Evolutionary conservation across 2,113 vertebrate genomes (phyloP), one percentile per base, ranked within the genome.

Genomic region (Sphyrna mokarran): DNA sequence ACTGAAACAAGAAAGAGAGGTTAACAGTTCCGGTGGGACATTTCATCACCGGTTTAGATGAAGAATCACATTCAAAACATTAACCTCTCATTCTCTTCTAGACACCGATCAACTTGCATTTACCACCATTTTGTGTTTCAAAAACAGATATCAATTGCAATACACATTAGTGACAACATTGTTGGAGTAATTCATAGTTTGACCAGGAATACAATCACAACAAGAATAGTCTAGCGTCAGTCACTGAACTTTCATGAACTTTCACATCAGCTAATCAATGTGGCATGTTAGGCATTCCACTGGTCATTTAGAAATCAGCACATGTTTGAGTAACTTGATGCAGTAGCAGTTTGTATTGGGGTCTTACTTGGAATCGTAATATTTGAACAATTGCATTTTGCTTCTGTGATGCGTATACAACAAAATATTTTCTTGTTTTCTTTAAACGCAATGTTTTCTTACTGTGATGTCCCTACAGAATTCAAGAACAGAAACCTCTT

Each of bases 221-320:
- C 26, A 72, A 48, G 69, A 95, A 43, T 33, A 72, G 40, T 29
- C 69, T 54, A 95, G 69, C 26, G 22, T 54, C 94, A 95, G 94
- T 72, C 23, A 72, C 43, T 95, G 43, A 95, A 95, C 94, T 54
- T 76, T 43, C 14, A 7, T 95, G 37, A 95, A 95, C 94, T 95
- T 95, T 95, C 94, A 95, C 94, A 72, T 95, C 94, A 48, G 66
- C 94, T 95, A 76, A 95, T 95, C 68, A 95, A 72, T 95, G 94
- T 72, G 94, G 68, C 43, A 70, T 72, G 69, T 70, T 43, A 23
- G 94, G 69, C 93, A 70, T 95, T 70, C 93, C 69, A 48, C 68
- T 48, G 69, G 93, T 33, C 94, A 70, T 48, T 72, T 26, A 95
- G 69, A 95, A 95, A 95, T 43, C 94, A 95, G 94, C 94, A 95